Evolutionary conservation across 2,113 vertebrate genomes (phyloP).

Genomic region (Crotalus viridis): DNA sequence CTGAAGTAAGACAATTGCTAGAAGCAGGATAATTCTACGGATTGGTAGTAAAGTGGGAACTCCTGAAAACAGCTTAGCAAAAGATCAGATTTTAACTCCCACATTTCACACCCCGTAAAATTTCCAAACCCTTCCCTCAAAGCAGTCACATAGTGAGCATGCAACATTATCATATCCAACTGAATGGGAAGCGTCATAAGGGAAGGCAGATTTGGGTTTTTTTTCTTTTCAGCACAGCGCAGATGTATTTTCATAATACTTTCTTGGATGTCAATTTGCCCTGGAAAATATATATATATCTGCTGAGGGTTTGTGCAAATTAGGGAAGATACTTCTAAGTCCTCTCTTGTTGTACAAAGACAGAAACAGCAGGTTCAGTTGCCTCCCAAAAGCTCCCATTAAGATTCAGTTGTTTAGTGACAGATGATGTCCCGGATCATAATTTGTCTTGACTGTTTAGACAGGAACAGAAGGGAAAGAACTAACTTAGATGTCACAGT

Average conservation of each 20-base stretch:
- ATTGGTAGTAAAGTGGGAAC: neutral
- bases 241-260: neutral
- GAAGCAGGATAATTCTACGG: neutral
- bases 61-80: neutral
- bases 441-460: rapidly evolving
- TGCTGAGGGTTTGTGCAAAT: rapidly evolving
- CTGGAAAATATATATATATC: neutral
- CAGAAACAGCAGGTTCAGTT: neutral
- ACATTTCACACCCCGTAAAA: neutral
- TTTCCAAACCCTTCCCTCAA: neutral
- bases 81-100: neutral
- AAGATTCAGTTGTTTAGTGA: neutral
- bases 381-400: neutral
- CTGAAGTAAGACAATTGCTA: neutral
- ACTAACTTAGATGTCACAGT: rapidly evolving
- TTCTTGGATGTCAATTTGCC: neutral
- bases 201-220: neutral
- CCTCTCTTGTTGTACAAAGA: neutral
- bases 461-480: slow-evolving; percentile 9
- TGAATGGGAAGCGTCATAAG: neutral
- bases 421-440: rapidly evolving
- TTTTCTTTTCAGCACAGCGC: neutral
- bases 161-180: neutral
- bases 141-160: neutral
- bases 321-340: neutral